Conservation (phyloP, 2,113 vertebrate genomes). For the Oceanodroma tethys region DNA sequence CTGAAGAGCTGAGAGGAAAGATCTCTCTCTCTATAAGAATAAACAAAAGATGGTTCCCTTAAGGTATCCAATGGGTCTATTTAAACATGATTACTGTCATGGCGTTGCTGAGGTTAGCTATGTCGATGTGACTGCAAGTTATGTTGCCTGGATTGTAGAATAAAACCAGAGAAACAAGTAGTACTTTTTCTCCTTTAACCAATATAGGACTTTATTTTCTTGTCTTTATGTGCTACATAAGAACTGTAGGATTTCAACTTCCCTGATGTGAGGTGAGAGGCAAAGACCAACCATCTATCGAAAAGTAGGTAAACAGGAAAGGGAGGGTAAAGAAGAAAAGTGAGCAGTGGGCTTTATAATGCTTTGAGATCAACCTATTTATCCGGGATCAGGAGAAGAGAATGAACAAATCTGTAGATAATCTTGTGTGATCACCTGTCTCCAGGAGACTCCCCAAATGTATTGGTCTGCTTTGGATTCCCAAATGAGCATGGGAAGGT, state of each 20-base stretch:
- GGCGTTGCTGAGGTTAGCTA: background rate
- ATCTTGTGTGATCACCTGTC: background rate
- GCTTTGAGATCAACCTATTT: background rate
- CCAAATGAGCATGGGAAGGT: background rate
- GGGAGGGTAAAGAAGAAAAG: background rate
- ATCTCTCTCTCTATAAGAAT: background rate
- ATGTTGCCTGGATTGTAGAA: background rate
- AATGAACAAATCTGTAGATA: background rate
- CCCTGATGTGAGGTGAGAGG: background rate
- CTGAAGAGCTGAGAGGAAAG: background rate
- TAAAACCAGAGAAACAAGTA: background rate
- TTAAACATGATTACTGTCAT: background rate
- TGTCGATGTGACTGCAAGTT: background rate
- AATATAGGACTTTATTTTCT: background rate
- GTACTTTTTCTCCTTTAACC: background rate
- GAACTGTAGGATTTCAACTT: background rate
- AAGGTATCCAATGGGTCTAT: background rate
- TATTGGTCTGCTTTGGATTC: background rate
- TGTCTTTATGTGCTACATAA: background rate
- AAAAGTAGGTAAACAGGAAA: background rate
- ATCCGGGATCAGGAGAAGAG: background rate
- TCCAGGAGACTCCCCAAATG: background rate
- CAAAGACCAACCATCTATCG: background rate
- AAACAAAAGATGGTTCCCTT: background rate
- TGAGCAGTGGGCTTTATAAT: background rate